Conservation (phyloP, 2,113 vertebrate species). For the Melozone crissalis region DNA sequence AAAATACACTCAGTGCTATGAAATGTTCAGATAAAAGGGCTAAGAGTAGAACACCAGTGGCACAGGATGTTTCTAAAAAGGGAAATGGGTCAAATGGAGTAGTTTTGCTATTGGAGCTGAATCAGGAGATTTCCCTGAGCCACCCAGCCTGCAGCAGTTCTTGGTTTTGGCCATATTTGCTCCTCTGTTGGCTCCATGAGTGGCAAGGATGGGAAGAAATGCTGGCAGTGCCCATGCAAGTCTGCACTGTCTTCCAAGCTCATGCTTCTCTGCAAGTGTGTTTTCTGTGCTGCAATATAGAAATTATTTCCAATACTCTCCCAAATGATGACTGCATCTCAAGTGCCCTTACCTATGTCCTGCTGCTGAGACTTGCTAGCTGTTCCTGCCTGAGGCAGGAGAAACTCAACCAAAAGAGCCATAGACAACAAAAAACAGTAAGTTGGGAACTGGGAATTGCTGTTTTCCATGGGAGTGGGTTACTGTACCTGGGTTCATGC, state of each 20-base stretch:
- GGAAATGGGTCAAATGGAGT: neutral
- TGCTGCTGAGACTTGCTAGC: neutral
- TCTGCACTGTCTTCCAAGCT: neutral
- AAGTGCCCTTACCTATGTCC: neutral
- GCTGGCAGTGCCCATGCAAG: neutral
- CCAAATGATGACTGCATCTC: neutral
- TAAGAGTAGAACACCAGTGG: neutral
- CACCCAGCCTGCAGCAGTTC: neutral
- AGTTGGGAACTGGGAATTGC: neutral
- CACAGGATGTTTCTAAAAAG: neutral
- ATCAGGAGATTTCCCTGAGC: neutral
- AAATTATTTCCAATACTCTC: neutral
- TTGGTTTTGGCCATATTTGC: neutral
- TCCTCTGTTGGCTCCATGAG: neutral
- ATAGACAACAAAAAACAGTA: neutral
- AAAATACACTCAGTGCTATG: neutral
- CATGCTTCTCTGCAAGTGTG: rapidly evolving
- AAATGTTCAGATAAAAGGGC: neutral
- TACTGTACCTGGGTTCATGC: neutral
- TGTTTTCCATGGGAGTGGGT: neutral
- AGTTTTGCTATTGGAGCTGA: neutral
- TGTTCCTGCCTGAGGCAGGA: neutral
- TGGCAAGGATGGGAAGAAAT: neutral
- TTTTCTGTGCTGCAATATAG: neutral
- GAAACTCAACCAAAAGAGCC: neutral